These are phyloP conservation scores for Phyllotreta cruciferae DNA, from an alignment of 2,888 invertebrate species.

Conservation along the genomic window DNA sequence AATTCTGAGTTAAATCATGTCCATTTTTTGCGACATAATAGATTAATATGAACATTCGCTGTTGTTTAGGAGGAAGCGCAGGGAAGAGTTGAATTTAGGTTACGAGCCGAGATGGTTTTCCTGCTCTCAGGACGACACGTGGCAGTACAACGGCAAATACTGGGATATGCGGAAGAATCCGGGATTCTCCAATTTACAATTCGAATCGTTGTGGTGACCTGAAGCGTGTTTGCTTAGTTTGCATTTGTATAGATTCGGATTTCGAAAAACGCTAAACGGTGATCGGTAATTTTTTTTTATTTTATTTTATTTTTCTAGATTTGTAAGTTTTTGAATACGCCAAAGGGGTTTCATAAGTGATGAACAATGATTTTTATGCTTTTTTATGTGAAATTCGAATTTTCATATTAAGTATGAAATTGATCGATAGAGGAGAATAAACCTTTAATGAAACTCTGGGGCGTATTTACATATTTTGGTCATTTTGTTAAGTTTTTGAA, in stretches of 20 bases:
- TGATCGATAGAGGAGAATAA: too few relatives aligned
- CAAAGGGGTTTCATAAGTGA: too few relatives aligned
- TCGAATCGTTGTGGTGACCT: conserved; percentile 72
- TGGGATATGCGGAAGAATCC: conserved; percentile 75
- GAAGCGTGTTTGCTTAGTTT: conserved; percentile 25
- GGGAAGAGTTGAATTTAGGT: conserved; percentile 65
- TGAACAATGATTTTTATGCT: conserved; percentile 5
- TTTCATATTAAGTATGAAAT: too few relatives aligned
- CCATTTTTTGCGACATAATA: too few relatives aligned
- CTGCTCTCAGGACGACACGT: conserved; percentile 55
- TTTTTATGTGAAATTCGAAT: background rate
- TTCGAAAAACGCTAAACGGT: background rate
- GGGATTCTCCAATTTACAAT: conserved; percentile 66
- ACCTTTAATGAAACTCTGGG: too few relatives aligned
- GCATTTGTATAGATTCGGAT: conserved; percentile 6
- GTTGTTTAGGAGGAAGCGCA: conserved; percentile 62
- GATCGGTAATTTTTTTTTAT: conserved; percentile 13
- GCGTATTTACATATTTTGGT: background rate
- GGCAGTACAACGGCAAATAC: conserved; percentile 78
- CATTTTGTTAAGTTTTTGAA: conserved; percentile 19
- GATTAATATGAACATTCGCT: background rate
- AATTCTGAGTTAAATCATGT: too few relatives aligned
- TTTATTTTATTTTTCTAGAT: background rate
- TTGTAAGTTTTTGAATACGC: background rate
- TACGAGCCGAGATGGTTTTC: conserved; percentile 69